phyloP scores from a whole-genome alignment of 2,888 invertebrate species.

The Mythimna albipuncta region DNA sequence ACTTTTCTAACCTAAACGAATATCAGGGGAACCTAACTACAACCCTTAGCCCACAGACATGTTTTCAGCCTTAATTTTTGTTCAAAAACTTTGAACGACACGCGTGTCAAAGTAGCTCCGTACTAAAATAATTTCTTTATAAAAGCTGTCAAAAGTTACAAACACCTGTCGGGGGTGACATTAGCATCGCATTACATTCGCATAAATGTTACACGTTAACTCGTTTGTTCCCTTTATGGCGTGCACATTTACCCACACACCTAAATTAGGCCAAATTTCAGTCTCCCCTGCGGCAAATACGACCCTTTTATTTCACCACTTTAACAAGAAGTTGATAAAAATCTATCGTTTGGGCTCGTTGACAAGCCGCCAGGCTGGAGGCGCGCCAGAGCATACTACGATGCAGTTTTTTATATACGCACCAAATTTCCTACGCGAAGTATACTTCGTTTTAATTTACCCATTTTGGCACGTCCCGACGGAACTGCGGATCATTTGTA shows the following conservation, averaged over 20 bases:
- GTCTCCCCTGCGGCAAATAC: constrained; percentile 41
- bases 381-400: constrained; percentile 71
- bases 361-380: constrained; percentile 78
- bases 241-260: constrained; percentile 44
- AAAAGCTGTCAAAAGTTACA: constrained; percentile 51
- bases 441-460: constrained; percentile 86
- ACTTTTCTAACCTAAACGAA: constrained; percentile 15
- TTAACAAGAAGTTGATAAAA: constrained; percentile 67
- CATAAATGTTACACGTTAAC: constrained; percentile 52
- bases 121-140: constrained; percentile 46
- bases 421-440: constrained; percentile 74
- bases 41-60: neutral
- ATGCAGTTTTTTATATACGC: constrained; percentile 80
- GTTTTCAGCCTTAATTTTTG: constrained; percentile 25
- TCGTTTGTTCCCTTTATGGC: constrained; percentile 56
- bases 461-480: constrained; percentile 86
- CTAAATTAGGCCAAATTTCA: constrained; percentile 57
- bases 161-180: constrained; percentile 60
- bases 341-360: constrained; percentile 68
- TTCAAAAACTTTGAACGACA: constrained; percentile 34
- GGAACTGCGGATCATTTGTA: constrained; percentile 86
- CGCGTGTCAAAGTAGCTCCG: constrained; percentile 18
- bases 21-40: constrained; percentile 27
- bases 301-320: constrained; percentile 57
- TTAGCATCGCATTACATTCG: constrained; percentile 59